Percentiles rank a stretch among this genome's conserved stretches.
phyloP scores from a whole-genome alignment of 2,113 vertebrate species.

The Anoura caudifer region DNA sequence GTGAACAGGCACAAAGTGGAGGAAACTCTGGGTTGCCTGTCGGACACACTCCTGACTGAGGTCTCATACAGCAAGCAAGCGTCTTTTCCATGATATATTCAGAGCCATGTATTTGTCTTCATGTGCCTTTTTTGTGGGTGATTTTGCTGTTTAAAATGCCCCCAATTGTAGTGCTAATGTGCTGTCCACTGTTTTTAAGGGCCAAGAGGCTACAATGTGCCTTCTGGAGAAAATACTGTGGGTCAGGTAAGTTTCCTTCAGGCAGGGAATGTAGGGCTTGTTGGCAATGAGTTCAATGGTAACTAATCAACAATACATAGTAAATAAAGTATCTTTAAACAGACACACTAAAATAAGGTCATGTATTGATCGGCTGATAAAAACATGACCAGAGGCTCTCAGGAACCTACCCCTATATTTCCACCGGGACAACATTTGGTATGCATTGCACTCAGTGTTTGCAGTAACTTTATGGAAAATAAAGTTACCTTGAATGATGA shows the following conservation, averaged over 20 bases:
- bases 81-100: background rate
- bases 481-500: background rate
- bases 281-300: background rate
- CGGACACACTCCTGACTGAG: background rate
- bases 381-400: background rate
- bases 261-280: background rate
- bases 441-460: background rate
- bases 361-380: background rate
- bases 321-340: slow-evolving; percentile 25
- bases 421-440: background rate
- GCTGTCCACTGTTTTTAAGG: background rate
- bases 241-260: background rate
- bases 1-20: background rate
- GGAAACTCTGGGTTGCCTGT: background rate
- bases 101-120: background rate
- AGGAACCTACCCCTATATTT: slow-evolving; percentile 8
- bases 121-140: background rate
- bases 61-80: background rate
- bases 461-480: background rate
- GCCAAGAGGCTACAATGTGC: background rate
- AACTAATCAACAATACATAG: background rate
- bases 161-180: background rate
- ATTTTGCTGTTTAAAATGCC: background rate
- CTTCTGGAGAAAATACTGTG: background rate
- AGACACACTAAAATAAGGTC: background rate